Evolutionary conservation across 1,140 invertebrate species (phyloP), one percentile per base, ranked within the genome.

Genomic region (Drosophila lowei): DNA sequence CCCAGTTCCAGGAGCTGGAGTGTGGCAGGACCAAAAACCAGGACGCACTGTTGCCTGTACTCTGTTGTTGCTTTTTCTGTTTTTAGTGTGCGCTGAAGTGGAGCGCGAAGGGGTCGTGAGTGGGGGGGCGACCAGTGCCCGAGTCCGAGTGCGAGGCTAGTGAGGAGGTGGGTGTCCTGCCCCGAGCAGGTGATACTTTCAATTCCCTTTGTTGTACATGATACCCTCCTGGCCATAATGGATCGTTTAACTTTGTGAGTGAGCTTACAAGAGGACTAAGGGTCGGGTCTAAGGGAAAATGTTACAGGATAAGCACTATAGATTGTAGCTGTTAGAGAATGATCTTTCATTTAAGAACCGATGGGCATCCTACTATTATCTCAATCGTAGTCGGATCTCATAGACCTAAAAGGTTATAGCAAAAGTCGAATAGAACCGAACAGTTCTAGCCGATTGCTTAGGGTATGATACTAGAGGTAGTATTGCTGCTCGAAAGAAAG

Each of bases 11-110:
- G 11, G n/a, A 65, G 38, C 46, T n/a, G 61, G 43, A 63, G 30
- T 41, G n/a, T 46, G 16, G 63, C 21, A 74, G 68, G 66, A 72
- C 48, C 67, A 61, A 70, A 52, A 47, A 38, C 68, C 66, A 72
- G 71, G 61, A 74, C 72, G 71, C 72, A 74, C 72, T 72, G 47
- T 60, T 53, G 66, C 55, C 30, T 34, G 54, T 56, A 23, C 53
- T 42, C 6, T 18, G 58, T 5, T 25, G 23, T 25, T 54, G 30
- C 55, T 21, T 8, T 9, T 41, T 48, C 53, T 55, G 48, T 63
- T 59, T 56, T 58, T 56, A 63, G 77, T 81, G 81, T 77, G 77
- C 81, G 81, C 81, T 86, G 81, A 86, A 85, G 73, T 85, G 81
- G 83, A 85, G 81, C 77, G 81, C 57, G 23, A 30, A 46, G 49